Evolutionary conservation across 30 jellyfish, hydroid and myxozoan genomes (phyloP).

Genomic region (Aurelia coerulea): DNA sequence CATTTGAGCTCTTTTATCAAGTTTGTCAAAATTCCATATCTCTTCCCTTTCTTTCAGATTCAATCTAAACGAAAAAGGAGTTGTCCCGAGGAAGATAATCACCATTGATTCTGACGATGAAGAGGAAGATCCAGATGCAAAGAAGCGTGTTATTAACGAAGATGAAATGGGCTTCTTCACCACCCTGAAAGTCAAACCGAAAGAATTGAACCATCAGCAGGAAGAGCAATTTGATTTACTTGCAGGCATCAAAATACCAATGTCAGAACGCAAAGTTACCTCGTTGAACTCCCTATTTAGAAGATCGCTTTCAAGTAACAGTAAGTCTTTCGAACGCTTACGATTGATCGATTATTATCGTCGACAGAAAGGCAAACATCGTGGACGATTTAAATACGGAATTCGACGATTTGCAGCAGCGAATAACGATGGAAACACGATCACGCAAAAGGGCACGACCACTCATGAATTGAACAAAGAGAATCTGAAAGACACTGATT

Average conservation of each 20-base stretch:
- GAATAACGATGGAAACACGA: constrained; percentile 3
- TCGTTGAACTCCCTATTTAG: constrained; percentile 11
- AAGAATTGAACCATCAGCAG: constrained; percentile 64
- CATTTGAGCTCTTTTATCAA: no score
- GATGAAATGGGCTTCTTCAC: constrained; percentile 68
- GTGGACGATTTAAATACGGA: constrained; percentile 42
- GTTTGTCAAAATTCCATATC: no score
- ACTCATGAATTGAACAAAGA: constrained; percentile 40
- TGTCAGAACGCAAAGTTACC: constrained; percentile 31
- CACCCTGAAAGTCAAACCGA: constrained; percentile 79
- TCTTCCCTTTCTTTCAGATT: constrained; percentile 23
- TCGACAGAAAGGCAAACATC: constrained; percentile 44
- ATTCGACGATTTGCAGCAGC: background rate
- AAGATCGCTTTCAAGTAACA: constrained; percentile 22
- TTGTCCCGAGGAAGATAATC: constrained; percentile 74
- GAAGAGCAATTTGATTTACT: constrained; percentile 62
- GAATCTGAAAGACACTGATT: constrained; percentile 21
- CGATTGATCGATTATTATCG: constrained; percentile 58
- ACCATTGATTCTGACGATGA: constrained; percentile 96
- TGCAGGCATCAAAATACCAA: constrained; percentile 49
- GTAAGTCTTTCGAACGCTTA: constrained; percentile 46
- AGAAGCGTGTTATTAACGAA: constrained; percentile 28
- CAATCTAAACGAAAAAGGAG: constrained; percentile 76
- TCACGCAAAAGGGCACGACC: constrained; percentile 3
- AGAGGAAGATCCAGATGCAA: constrained; percentile 34